phyloP scores from a whole-genome alignment of 2,113 vertebrate species.

The Planiliza haematocheilus region DNA sequence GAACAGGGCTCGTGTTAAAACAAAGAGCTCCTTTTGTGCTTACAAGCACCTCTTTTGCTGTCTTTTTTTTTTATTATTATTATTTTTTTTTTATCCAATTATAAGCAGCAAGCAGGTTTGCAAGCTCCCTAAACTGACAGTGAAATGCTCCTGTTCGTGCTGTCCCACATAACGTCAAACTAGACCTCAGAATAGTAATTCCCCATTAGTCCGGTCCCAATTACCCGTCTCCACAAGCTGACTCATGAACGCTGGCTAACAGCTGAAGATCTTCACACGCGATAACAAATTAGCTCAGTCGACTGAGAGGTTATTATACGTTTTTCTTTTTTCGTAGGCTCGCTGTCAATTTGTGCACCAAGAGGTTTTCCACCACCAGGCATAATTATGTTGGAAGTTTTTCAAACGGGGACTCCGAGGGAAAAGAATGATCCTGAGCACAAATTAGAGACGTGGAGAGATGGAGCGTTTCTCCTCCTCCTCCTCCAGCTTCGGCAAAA shows the following conservation, averaged over 20 bases:
- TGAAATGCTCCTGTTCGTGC: slow-evolving; percentile 25
- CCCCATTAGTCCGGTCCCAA: slow-evolving; percentile 52
- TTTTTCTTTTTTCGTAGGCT: slow-evolving; percentile 22
- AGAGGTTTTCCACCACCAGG: slow-evolving; percentile 18
- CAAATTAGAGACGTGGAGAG: slow-evolving; percentile 31
- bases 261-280: slow-evolving; percentile 45
- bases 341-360: slow-evolving; percentile 36
- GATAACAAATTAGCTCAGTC: slow-evolving; percentile 48
- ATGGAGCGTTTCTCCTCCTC: not conserved
- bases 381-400: slow-evolving; percentile 35
- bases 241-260: slow-evolving; percentile 46
- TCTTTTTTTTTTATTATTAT: not conserved
- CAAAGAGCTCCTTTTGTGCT: not conserved
- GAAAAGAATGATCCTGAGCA: slow-evolving; percentile 39
- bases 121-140: slow-evolving; percentile 26
- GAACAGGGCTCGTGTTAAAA: not conserved
- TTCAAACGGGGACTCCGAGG: slow-evolving; percentile 27
- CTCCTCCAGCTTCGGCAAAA: slow-evolving; percentile 4
- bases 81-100: slow-evolving; percentile 22
- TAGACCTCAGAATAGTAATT: slow-evolving; percentile 38
- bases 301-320: slow-evolving; percentile 15
- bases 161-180: slow-evolving; percentile 49
- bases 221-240: slow-evolving; percentile 51
- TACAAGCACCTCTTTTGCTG: not conserved
- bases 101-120: slow-evolving; percentile 16